Evolutionary conservation across 1,140 invertebrate genomes (phyloP).

Genomic region (Plectrocnemia conspersa): DNA sequence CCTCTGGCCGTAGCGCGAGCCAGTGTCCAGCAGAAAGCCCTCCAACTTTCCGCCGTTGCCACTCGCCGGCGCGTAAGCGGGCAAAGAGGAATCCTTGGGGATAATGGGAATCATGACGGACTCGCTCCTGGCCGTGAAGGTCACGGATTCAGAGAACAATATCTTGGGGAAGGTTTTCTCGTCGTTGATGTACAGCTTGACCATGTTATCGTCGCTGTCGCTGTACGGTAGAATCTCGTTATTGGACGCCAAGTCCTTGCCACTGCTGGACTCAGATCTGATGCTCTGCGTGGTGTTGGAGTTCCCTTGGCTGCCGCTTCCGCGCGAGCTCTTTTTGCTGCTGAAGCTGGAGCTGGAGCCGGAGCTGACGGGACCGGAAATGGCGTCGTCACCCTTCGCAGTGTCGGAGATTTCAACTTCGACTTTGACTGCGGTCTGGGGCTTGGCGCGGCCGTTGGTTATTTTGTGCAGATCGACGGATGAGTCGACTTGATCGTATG

Average conservation of each 20-base stretch:
- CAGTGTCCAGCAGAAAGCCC: constrained; percentile 35
- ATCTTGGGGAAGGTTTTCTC: constrained; percentile 49
- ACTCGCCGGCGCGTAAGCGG: constrained; percentile 45
- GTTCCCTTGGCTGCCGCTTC: constrained; percentile 46
- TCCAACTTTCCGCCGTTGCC: constrained; percentile 49
- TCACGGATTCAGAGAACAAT: constrained; percentile 41
- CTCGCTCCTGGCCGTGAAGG: constrained; percentile 46
- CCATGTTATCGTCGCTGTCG: constrained; percentile 44
- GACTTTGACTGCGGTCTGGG: constrained; percentile 34
- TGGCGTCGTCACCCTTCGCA: constrained; percentile 32
- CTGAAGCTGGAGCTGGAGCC: constrained; percentile 47
- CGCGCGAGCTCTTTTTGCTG: constrained; percentile 47
- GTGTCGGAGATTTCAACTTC: constrained; percentile 28
- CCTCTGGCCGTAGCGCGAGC: constrained; percentile 50
- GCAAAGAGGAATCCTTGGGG: constrained; percentile 38
- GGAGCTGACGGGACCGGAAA: constrained; percentile 33
- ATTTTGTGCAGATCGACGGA: constrained; percentile 17
- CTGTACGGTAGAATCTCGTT: constrained; percentile 36
- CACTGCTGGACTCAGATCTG: constrained; percentile 50
- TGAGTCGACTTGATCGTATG: constrained; percentile 1
- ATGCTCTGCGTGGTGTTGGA: constrained; percentile 51
- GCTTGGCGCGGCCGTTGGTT: constrained; percentile 20
- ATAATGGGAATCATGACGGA: constrained; percentile 46
- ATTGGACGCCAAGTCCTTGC: constrained; percentile 50
- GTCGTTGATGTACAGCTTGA: constrained; percentile 48